These are phyloP conservation scores for Crioceris asparagi DNA, from an alignment of 2,888 invertebrate genomes.

Conservation along the genomic window DNA sequence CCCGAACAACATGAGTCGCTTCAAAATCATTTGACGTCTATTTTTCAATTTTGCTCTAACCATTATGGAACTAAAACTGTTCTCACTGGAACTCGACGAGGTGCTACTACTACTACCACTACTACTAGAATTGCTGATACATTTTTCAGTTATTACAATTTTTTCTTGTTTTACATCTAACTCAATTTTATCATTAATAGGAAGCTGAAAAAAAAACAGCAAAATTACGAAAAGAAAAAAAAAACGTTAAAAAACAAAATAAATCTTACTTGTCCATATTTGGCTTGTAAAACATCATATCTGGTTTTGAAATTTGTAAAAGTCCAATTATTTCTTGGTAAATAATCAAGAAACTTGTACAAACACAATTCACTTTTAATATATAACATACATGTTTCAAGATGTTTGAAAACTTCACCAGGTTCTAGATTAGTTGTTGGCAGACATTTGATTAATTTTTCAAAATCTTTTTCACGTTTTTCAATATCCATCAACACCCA, in stretches of 20 bases:
- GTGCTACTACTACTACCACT: no score
- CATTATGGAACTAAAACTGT: constrained; percentile 29
- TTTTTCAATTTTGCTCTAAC: constrained; percentile 34
- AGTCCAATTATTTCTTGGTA: constrained; percentile 40
- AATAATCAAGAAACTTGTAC: constrained; percentile 42
- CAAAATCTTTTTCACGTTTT: constrained; percentile 45
- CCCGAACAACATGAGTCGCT: constrained; percentile 34
- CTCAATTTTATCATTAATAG: constrained; percentile 23
- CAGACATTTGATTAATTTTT: constrained; percentile 42
- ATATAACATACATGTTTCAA: constrained; percentile 47
- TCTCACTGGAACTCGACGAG: no score
- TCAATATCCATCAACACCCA: constrained; percentile 43
- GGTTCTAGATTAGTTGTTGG: constrained; percentile 40
- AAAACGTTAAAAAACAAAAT: neutral
- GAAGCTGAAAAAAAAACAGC: constrained; percentile 14
- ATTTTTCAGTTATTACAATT: constrained; percentile 31
- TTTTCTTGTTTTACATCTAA: constrained; percentile 26
- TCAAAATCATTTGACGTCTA: constrained; percentile 34
- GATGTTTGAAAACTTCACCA: constrained; percentile 42
- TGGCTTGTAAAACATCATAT: constrained; percentile 39
- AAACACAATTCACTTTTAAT: constrained; percentile 47
- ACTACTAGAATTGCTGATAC: constrained; percentile 23
- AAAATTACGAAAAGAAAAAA: neutral
- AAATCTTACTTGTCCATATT: constrained; percentile 37
- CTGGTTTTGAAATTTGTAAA: constrained; percentile 40